phyloP scores from a whole-genome alignment of 2,888 invertebrate species.

The Ceramica pisi region DNA sequence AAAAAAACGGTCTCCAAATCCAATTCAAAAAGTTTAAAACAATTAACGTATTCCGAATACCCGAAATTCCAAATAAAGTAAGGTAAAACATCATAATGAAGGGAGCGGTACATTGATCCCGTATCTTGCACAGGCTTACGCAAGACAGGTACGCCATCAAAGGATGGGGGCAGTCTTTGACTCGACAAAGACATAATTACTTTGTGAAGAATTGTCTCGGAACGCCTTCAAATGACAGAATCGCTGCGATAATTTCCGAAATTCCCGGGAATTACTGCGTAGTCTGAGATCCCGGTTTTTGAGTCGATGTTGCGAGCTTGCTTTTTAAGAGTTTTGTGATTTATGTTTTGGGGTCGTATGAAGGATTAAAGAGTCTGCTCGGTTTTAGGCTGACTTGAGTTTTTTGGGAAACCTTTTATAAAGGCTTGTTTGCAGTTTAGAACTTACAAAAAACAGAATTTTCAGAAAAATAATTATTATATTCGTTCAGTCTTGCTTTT shows the following conservation, averaged over 20 bases:
- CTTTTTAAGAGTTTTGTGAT: constrained; percentile 27
- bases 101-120: constrained; percentile 42
- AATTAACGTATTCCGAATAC: constrained; percentile 34
- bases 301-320: constrained; percentile 19
- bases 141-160: constrained; percentile 54
- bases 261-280: constrained; percentile 29
- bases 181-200: constrained; percentile 65
- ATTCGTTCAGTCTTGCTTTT: too few relatives aligned
- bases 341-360: constrained; percentile 28
- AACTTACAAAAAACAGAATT: not conserved
- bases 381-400: not conserved
- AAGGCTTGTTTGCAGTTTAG: not conserved
- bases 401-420: constrained; percentile 1
- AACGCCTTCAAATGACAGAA: constrained; percentile 49
- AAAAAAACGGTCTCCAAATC: constrained; percentile 1
- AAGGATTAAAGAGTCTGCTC: constrained; percentile 14
- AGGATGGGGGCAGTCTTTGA: constrained; percentile 61
- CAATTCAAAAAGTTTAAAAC: constrained; percentile 15
- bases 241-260: constrained; percentile 42
- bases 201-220: constrained; percentile 63
- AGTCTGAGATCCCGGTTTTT: constrained; percentile 10
- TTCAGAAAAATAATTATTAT: not conserved
- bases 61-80: constrained; percentile 23
- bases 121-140: constrained; percentile 51
- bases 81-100: constrained; percentile 48